Evolutionary conservation across 2,113 vertebrate species (phyloP).

Genomic region (Accipiter virgatus): DNA sequence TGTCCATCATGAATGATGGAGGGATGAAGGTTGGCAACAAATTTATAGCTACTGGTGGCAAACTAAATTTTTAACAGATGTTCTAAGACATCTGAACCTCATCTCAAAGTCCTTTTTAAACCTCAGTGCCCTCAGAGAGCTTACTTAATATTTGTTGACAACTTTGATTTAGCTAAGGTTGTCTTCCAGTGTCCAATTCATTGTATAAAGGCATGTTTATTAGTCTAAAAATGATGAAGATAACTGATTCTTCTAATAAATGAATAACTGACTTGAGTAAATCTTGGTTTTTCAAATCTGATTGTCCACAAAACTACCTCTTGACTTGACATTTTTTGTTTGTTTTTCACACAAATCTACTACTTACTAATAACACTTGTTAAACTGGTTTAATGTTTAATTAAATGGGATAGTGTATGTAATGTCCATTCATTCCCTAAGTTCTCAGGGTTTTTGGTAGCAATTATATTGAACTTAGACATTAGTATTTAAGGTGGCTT

Average conservation of each 20-base stretch:
- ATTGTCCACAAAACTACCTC: neutral
- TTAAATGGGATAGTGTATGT: neutral
- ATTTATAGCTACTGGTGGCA: neutral
- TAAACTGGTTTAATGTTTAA: neutral
- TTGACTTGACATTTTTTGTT: neutral
- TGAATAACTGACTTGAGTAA: neutral
- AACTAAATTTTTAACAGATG: neutral
- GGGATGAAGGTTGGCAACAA: neutral
- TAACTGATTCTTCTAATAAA: neutral
- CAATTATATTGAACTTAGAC: neutral
- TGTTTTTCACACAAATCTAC: neutral
- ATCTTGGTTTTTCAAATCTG: neutral
- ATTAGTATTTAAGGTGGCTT: neutral
- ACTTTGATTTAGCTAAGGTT: neutral
- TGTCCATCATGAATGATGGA: neutral
- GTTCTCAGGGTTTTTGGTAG: neutral
- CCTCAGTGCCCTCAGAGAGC: neutral
- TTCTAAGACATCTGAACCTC: neutral
- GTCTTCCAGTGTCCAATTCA: neutral
- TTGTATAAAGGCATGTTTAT: neutral
- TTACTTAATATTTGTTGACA: neutral
- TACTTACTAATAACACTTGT: neutral
- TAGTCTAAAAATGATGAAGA: neutral
- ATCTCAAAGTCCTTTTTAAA: neutral
- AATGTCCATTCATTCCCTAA: neutral